Evolutionary conservation across 2,888 invertebrate genomes (phyloP).

Genomic region (Capitulum mitella): DNA sequence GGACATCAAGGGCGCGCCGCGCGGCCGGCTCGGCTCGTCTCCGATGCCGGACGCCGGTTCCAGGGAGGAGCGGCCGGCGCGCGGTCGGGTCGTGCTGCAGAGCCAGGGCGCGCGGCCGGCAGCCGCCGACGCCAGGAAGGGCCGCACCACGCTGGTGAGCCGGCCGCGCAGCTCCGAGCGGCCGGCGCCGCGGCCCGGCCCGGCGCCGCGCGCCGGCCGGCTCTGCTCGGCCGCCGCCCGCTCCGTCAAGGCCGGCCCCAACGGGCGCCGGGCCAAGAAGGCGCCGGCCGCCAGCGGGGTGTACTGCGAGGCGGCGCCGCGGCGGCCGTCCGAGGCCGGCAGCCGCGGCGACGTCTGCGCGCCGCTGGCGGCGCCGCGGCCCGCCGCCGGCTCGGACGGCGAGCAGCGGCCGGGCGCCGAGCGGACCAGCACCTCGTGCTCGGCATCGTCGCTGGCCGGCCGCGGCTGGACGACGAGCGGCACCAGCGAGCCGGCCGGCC

Average conservation of each 20-base stretch:
- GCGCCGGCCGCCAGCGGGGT: not conserved
- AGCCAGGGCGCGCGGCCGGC: not conserved
- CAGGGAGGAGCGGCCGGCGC: not conserved
- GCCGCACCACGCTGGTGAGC: constrained; percentile 16
- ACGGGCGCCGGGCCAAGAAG: not conserved
- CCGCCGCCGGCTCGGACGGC: too few relatives aligned
- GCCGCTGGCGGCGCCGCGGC: too few relatives aligned
- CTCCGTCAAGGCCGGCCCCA: constrained; percentile 1
- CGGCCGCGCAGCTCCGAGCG: constrained; percentile 14
- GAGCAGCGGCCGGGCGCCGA: constrained; percentile 53
- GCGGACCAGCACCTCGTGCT: not conserved
- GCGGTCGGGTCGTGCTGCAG: not conserved
- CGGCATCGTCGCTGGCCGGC: constrained; percentile 55
- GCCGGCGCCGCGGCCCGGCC: not conserved
- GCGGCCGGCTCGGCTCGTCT: not conserved
- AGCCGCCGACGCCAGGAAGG: not conserved
- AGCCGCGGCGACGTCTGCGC: constrained; percentile 71
- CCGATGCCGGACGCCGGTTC: not conserved
- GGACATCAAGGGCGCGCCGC: not conserved
- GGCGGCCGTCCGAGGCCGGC: constrained; percentile 54
- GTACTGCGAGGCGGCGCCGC: not conserved
- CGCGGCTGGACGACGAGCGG: constrained; percentile 54
- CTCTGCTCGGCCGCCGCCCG: not conserved
- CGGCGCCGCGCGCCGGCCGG: not conserved
- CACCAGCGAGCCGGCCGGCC: not conserved